These are phyloP conservation scores for Ormyrus pomaceus DNA, from an alignment of 2,888 invertebrate genomes.

Conservation along the genomic window DNA sequence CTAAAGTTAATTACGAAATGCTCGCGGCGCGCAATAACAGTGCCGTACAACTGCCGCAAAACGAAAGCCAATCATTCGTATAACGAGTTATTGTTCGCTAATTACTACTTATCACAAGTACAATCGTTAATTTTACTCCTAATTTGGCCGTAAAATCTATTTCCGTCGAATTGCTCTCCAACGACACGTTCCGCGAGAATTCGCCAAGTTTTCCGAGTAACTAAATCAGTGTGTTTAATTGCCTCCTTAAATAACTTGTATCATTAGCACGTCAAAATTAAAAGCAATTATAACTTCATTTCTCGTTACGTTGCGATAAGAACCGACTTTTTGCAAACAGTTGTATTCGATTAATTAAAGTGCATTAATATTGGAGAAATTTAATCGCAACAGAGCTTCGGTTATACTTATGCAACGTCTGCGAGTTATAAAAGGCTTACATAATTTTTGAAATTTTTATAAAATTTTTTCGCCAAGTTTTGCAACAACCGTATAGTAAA, in stretches of 20 bases:
- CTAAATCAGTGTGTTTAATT: constrained; percentile 19
- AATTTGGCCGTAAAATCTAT: constrained; percentile 43
- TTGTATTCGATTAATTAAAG: too few species aligned
- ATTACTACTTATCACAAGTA: constrained; percentile 38
- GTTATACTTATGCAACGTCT: too few species aligned
- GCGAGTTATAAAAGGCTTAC: too few species aligned
- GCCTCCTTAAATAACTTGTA: neutral
- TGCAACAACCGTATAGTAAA: too few species aligned
- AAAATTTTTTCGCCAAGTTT: too few species aligned
- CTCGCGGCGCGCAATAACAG: constrained; percentile 3
- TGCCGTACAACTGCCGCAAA: constrained; percentile 5
- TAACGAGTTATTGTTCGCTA: constrained; percentile 48
- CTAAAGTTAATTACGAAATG: constrained; percentile 27
- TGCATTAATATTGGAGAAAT: too few species aligned
- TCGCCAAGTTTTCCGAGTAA: constrained; percentile 18
- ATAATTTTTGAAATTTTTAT: too few species aligned
- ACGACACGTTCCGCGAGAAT: constrained; percentile 23
- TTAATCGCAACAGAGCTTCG: too few species aligned
- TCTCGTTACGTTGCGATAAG: too few species aligned
- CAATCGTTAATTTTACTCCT: constrained; percentile 36
- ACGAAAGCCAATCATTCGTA: constrained; percentile 33
- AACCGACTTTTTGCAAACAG: too few species aligned
- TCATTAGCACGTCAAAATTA: too few species aligned
- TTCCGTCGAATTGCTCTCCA: constrained; percentile 11
- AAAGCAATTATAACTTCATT: too few species aligned